Evolutionary conservation across 2,113 vertebrate genomes (phyloP), one percentile per base, ranked within the genome.

Genomic region (Orthochromis indermauri): DNA sequence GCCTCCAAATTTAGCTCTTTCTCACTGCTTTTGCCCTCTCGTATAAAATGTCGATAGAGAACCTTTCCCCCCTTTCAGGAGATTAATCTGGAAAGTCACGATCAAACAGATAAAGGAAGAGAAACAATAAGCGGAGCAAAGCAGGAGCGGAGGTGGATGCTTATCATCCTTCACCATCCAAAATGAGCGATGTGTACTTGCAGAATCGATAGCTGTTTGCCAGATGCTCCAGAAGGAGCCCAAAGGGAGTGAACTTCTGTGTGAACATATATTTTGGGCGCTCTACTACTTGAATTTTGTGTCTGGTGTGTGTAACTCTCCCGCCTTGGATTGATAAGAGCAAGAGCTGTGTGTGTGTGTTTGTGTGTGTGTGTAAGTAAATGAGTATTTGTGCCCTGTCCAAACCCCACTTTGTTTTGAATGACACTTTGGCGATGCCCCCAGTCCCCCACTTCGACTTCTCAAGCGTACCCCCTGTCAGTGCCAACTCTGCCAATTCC

Each of bases 351-450:
- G 71, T 89, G 89, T 90, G 91, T 86, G 90, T 88, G 66, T 88
- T 83, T 87, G 91, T 90, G 82, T 83, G 78, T 93, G 88, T 88
- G 91, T 87, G 92, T 87, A 90, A 84, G 89, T 90, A 88, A 93
- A 90, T 90, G 91, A 87, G 92, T 86, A 91, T 94, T 94, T 95
- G 95, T 93, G 92, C 89, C 92, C 90, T 89, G 89, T 96, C 96
- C 96, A 97, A 96, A 95, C 91, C 94, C 95, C 95, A 96, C 96
- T 96, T 95, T 95, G 95, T 94, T 95, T 95, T 97, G 96, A 97
- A 95, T 96, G 96, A 97, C 96, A 96, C 95, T 95, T 96, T 97
- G 96, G 96, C 96, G 92, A 89, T 89, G 87, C 90, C 92, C 86
- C 90, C 93, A 93, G 93, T 91, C 94, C 93, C 93, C 95, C 90